Evolutionary conservation across 2,888 invertebrate genomes (phyloP).

Genomic region (Xanthia icteritia): DNA sequence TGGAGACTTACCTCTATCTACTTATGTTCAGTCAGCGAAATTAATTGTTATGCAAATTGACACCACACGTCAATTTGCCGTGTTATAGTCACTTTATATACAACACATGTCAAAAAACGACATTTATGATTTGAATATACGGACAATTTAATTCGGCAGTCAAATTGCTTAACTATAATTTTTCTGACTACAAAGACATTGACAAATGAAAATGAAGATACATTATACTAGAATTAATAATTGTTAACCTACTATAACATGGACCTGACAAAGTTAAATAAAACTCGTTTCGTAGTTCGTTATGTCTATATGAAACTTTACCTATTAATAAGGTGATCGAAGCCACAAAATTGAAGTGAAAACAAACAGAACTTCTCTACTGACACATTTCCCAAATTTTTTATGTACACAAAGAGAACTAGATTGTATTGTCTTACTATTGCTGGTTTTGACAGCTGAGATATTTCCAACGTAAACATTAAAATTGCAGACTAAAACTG

Average conservation of each 20-base stretch:
- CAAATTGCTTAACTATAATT: background rate
- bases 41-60: background rate
- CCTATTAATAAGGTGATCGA: background rate
- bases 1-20: background rate
- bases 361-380: conserved; percentile 24
- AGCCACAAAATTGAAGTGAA: conserved; percentile 1
- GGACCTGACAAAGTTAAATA: background rate
- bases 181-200: too few relatives aligned
- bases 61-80: background rate
- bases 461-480: conserved; percentile 19
- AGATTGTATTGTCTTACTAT: conserved; percentile 34
- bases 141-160: background rate
- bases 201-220: background rate
- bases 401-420: background rate
- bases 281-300: too few relatives aligned
- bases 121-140: background rate
- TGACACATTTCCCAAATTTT: conserved; percentile 18
- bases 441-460: conserved; percentile 32
- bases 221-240: background rate
- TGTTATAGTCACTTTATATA: background rate
- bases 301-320: background rate
- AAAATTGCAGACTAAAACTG: conserved; percentile 14
- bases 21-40: background rate
- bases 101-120: background rate
- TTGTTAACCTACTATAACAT: background rate